Base-by-base conservation (phyloP, 2,888 invertebrate species). In the Lobophora halterata region DNA sequence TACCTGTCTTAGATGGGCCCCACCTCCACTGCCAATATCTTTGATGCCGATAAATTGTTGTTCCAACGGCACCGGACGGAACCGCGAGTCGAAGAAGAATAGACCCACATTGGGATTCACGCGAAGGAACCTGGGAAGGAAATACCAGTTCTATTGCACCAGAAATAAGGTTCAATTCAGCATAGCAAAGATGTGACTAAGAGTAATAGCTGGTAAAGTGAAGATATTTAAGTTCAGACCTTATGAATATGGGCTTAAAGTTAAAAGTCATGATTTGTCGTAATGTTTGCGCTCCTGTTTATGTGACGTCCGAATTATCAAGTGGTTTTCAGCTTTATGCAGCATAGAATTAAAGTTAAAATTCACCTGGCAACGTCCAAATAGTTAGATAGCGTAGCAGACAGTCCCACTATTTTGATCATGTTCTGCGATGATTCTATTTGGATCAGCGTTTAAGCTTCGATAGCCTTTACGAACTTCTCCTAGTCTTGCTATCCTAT, bases 71-170 rank as follows among this genome's bases (percentile, higher is more conserved):
- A 99, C 99, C 0, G 99, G 99, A 1, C 99, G 91, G 72, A 97
- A 98, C 3, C 97, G 91, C 1, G 94, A 93, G 77, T 97, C 97
- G 72, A 99, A 99, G 81, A 93, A 98, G 79, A 97, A 99, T 1
- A 99, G 83, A 0, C 98, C 98, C 17, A 92, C 92, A 70, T 93
- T 91, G 0, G 96, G 95, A 81, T 98, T 98, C 0, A 99, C 99
- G 7, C 96, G 89, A 5, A 99, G 88, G 74, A 99, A 99, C 52
- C 90, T 88, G 44, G 1, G 34, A 31, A 11, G 28, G 16, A 58
- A 56, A 24, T 3, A 9, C 16, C 10, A 31, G 8, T 18, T 21
- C 3, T 27, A 26, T 9, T 20, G 1, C 3, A 5, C 5, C 6
- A 7, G n/a, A 14, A 3, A 10, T 20, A 13, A 18, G 17, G 17